Conservation (phyloP, 2,797 vertebrate genomes). For the Sebastolobus altivelis region DNA sequence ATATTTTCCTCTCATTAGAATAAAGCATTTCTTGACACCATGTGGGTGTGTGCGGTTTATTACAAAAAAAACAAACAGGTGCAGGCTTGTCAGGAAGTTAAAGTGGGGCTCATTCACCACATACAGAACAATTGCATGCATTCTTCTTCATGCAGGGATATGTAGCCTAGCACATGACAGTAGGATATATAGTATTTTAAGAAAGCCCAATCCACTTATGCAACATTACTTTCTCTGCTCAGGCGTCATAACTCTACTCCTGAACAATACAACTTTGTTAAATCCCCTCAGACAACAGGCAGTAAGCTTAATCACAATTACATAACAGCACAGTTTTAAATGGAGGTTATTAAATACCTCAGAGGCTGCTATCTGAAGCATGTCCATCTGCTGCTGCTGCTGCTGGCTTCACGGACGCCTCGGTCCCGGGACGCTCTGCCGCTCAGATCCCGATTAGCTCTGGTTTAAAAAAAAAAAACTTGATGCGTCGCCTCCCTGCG, state of each 20-base stretch:
- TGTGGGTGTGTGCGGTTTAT: slow-evolving; percentile 6
- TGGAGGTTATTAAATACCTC: slow-evolving; percentile 48
- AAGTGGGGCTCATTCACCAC: neutral
- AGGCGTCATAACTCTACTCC: neutral
- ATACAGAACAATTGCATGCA: neutral
- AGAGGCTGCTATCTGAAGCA: slow-evolving; percentile 25
- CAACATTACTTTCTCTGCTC: neutral
- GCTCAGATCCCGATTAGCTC: neutral
- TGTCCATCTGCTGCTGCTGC: slow-evolving; percentile 29
- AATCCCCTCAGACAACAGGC: neutral
- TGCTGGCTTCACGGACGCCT: slow-evolving; percentile 2
- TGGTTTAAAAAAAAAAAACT: neutral
- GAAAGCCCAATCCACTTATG: neutral
- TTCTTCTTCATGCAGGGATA: neutral
- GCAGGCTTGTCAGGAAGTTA: slow-evolving; percentile 16
- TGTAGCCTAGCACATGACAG: neutral
- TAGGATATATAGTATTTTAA: neutral
- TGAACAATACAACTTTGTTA: slow-evolving; percentile 12
- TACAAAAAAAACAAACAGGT: slow-evolving; percentile 42
- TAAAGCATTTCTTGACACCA: neutral
- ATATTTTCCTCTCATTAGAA: neutral
- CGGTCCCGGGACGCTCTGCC: slow-evolving; percentile 35
- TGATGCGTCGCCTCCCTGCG: slow-evolving; percentile 20
- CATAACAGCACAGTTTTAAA: neutral
- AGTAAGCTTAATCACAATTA: neutral